Percentiles rank a stretch among this genome's conserved stretches.
phyloP scores from a whole-genome alignment of 2,888 invertebrate species.

The Xestoiulus laeticollis region DNA sequence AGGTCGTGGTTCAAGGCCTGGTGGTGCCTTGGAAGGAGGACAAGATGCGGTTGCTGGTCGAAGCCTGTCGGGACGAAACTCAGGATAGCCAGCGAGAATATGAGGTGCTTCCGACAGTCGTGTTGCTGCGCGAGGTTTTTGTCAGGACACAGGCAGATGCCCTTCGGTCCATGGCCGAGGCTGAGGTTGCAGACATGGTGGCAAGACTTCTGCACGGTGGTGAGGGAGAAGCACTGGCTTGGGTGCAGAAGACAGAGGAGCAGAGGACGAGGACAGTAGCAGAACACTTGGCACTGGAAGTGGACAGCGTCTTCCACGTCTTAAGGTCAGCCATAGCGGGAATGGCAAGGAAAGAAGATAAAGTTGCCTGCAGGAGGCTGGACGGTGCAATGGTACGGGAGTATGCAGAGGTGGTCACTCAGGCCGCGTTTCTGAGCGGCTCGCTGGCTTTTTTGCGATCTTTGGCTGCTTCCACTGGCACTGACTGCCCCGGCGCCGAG shows the following conservation, averaged over 20 bases:
- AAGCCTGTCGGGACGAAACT: not conserved
- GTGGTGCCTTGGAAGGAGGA: not conserved
- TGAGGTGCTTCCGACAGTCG: not conserved
- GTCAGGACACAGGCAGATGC: constrained; percentile 21
- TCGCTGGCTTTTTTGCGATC: not conserved
- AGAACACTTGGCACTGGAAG: constrained; percentile 5
- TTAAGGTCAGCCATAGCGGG: not conserved
- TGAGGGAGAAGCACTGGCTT: not conserved
- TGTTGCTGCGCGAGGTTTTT: constrained; percentile 48
- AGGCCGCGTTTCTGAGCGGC: not conserved
- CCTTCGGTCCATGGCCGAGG: not conserved
- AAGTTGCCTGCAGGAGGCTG: not conserved
- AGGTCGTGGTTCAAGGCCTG: not conserved
- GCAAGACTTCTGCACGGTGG: constrained; percentile 3
- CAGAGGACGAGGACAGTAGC: not conserved
- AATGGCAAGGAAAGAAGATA: not conserved
- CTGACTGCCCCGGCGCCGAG: not conserved
- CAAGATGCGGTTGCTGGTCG: not conserved
- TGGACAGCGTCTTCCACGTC: not conserved
- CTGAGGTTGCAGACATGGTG: constrained; percentile 8
- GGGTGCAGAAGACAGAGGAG: constrained; percentile 15
- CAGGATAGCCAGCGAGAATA: not conserved
- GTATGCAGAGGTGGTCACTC: not conserved
- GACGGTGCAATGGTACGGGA: not conserved
- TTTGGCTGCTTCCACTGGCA: not conserved